Percentiles rank a stretch among this genome's conserved stretches.
phyloP scores from a whole-genome alignment of 2,113 vertebrate genomes.

The Dromiciops gliroides region DNA sequence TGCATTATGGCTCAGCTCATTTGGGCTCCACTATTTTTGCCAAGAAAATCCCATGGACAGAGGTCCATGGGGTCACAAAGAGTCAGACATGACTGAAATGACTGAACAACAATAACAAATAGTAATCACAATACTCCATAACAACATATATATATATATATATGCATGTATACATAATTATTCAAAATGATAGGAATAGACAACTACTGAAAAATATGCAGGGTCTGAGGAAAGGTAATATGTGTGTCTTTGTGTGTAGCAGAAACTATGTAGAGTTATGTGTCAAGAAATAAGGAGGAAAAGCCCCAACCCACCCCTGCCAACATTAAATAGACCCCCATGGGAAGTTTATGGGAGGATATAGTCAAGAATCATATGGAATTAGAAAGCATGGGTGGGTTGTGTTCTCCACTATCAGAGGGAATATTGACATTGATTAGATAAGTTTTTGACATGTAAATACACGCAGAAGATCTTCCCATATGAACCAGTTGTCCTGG shows the following conservation, averaged over 20 bases:
- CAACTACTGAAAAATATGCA: neutral
- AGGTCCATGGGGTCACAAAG: neutral
- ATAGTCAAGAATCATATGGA: neutral
- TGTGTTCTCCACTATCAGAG: neutral
- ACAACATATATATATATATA: conserved; percentile 30
- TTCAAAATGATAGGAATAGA: neutral
- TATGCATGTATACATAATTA: neutral
- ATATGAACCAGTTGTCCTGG: neutral
- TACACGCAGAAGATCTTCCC: neutral
- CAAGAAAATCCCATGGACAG: neutral
- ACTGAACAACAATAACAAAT: neutral
- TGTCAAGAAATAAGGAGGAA: neutral
- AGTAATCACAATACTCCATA: conserved; percentile 35
- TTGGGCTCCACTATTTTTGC: conserved; percentile 11
- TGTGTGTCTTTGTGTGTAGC: neutral
- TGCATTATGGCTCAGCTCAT: neutral
- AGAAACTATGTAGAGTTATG: neutral
- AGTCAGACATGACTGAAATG: neutral
- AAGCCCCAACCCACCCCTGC: neutral
- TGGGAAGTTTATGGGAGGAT: neutral
- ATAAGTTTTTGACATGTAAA: neutral
- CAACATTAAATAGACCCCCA: neutral
- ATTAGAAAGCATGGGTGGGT: neutral
- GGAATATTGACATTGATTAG: neutral
- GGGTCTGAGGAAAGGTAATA: neutral